Evolutionary conservation across 2,888 invertebrate species (phyloP).

Genomic region (Parapristionchus giblindavisi): DNA sequence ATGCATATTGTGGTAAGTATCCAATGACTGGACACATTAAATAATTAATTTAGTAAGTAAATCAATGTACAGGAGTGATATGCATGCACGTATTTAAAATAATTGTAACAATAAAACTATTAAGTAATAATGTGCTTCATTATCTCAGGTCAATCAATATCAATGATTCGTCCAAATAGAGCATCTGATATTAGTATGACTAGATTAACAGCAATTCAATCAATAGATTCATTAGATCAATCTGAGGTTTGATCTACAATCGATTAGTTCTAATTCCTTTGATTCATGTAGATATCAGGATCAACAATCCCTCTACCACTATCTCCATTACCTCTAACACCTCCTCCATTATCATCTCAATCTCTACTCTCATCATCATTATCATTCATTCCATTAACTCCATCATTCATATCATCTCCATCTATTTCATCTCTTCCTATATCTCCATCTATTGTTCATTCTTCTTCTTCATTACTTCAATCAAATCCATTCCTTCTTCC

Average conservation of each 20-base stretch:
- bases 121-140: too few relatives aligned
- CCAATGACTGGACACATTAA: too few relatives aligned
- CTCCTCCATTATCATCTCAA: not conserved
- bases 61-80: too few relatives aligned
- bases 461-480: slow-evolving; percentile 5
- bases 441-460: slow-evolving; percentile 21
- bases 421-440: slow-evolving; percentile 20
- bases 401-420: slow-evolving; percentile 28
- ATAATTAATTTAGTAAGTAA: too few relatives aligned
- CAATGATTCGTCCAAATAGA: slow-evolving; percentile 23
- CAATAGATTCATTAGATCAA: not conserved
- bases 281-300: too few relatives aligned
- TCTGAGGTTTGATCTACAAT: too few relatives aligned
- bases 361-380: slow-evolving; percentile 5
- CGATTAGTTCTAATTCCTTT: too few relatives aligned
- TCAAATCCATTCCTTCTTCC: slow-evolving; percentile 10
- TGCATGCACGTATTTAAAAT: too few relatives aligned
- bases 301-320: too few relatives aligned
- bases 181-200: slow-evolving; percentile 16
- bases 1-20: slow-evolving; percentile 18
- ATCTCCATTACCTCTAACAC: not conserved
- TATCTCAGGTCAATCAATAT: slow-evolving; percentile 24
- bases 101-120: too few relatives aligned
- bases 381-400: not conserved
- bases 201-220: slow-evolving; percentile 26